phyloP scores from a whole-genome alignment of 2,888 invertebrate species.

The Hyposoter dolosus region DNA sequence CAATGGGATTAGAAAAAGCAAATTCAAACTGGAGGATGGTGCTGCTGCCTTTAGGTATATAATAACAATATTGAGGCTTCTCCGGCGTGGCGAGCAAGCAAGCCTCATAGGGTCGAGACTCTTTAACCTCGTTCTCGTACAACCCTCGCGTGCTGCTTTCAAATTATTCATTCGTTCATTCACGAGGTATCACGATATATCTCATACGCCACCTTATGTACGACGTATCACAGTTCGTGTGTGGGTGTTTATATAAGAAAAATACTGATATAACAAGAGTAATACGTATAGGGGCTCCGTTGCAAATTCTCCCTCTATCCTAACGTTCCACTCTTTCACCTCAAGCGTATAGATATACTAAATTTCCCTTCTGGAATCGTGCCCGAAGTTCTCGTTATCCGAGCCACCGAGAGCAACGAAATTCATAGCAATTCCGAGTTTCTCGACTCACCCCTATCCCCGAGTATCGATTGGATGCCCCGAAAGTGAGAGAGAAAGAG shows the following conservation, averaged over 20 bases:
- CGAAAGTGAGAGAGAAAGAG: slow-evolving; percentile 10
- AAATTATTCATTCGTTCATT: slow-evolving; percentile 69
- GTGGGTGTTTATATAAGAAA: background rate
- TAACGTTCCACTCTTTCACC: slow-evolving; percentile 3
- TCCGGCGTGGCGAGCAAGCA: slow-evolving; percentile 41
- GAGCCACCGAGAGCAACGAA: slow-evolving; percentile 48
- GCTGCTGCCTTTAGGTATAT: background rate
- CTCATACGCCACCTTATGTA: slow-evolving; percentile 20
- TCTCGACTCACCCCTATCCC: slow-evolving; percentile 52
- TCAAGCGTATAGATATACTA: slow-evolving; percentile 14
- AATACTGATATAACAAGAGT: slow-evolving; percentile 12
- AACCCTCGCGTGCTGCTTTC: slow-evolving; percentile 61
- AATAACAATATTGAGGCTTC: slow-evolving; percentile 29
- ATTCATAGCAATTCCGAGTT: slow-evolving; percentile 62
- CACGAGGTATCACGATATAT: slow-evolving; percentile 60
- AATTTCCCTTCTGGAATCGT: slow-evolving; percentile 43
- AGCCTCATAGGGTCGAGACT: slow-evolving; percentile 55
- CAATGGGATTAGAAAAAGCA: slow-evolving; percentile 7
- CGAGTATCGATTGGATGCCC: slow-evolving; percentile 60
- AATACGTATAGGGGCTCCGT: slow-evolving; percentile 3
- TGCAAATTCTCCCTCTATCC: slow-evolving; percentile 27
- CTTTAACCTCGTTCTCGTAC: slow-evolving; percentile 65
- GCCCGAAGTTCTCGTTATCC: slow-evolving; percentile 60
- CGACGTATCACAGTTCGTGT: slow-evolving; percentile 4
- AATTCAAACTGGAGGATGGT: background rate